These are phyloP conservation scores for Python bivittatus DNA, from an alignment of 2,113 vertebrate species.

Conservation along the genomic window DNA sequence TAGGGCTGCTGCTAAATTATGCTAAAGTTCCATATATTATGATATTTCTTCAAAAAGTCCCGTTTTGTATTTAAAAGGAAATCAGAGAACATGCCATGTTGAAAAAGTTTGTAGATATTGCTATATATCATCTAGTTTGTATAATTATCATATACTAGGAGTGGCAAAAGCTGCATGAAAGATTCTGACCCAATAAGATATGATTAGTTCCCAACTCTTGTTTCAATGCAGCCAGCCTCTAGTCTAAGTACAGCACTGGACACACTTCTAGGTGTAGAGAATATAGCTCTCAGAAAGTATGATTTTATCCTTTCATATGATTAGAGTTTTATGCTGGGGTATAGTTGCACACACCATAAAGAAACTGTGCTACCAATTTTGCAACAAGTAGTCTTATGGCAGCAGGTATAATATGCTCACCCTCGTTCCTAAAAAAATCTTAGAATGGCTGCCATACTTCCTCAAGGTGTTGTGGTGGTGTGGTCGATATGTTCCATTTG, in stretches of 20 bases:
- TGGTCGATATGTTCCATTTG: neutral
- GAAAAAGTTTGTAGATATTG: neutral
- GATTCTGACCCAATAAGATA: neutral
- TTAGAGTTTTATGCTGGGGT: neutral
- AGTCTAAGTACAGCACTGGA: neutral
- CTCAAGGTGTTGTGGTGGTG: neutral
- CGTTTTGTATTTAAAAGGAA: neutral
- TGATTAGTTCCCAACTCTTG: neutral
- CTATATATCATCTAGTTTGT: neutral
- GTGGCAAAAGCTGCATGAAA: neutral
- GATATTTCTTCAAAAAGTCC: neutral
- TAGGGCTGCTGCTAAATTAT: neutral
- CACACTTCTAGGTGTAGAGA: neutral
- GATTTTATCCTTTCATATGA: neutral
- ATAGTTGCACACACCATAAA: neutral
- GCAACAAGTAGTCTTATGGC: neutral
- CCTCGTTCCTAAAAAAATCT: neutral
- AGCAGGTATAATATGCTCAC: neutral
- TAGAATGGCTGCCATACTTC: neutral
- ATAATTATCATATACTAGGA: neutral
- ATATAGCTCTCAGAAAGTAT: neutral
- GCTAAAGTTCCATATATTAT: neutral
- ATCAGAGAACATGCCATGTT: neutral
- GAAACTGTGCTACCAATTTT: neutral
- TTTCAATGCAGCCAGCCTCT: neutral